Evolutionary conservation across 2,113 vertebrate genomes (phyloP).

Genomic region (Marmota monax): DNA sequence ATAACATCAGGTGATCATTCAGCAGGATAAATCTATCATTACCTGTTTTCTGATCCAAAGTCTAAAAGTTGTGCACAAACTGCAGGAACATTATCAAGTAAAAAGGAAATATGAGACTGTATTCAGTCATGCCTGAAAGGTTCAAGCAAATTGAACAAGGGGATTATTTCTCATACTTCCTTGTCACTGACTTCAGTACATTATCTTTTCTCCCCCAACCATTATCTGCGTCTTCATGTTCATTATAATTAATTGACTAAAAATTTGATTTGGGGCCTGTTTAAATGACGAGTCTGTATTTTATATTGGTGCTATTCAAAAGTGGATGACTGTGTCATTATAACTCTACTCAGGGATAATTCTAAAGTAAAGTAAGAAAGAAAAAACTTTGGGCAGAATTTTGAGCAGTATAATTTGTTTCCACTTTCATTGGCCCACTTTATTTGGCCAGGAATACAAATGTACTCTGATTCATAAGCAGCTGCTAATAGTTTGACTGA

Average conservation of each 20-base stretch:
- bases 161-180: no score
- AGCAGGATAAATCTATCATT: neutral
- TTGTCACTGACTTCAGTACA: neutral
- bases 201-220: neutral
- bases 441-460: constrained; percentile 25
- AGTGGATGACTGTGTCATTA: neutral
- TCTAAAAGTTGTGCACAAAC: neutral
- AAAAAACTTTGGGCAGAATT: constrained; percentile 25
- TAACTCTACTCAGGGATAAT: neutral
- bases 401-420: constrained; percentile 18
- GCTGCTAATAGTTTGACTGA: constrained; percentile 56
- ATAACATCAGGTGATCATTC: neutral
- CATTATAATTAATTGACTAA: neutral
- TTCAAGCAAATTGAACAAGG: neutral
- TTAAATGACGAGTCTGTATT: neutral
- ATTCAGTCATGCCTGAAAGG: neutral
- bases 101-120: neutral
- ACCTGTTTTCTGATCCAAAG: neutral
- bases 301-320: neutral
- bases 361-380: neutral
- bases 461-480: constrained; percentile 42
- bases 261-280: neutral
- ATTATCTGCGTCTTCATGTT: neutral
- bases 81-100: neutral
- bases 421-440: neutral